Base-by-base conservation (phyloP, 1,140 invertebrate species). In the Drosophila tsacasi region DNA sequence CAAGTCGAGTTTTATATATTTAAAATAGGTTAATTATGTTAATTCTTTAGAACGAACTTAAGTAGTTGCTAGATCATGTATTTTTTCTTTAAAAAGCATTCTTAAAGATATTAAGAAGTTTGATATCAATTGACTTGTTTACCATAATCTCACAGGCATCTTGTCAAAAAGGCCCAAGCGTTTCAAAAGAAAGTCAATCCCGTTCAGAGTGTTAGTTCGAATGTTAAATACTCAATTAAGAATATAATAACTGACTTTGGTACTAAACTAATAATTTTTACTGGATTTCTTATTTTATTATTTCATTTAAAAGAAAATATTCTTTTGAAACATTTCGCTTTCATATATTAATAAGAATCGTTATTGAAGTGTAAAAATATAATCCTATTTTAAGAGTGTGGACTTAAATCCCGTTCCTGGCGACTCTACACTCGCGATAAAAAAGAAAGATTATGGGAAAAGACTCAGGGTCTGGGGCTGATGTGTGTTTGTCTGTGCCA, bases 381-480 rank as follows among this genome's bases (percentile, higher is more conserved):
- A 39, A 12, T 57, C 15, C 0, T 8, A 40, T 23, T 44, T 50
- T 67, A 19, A 7, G 5, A 44, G 67, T 82, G 71, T 71, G 65
- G 62, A 27, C 73, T 47, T 35, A 71, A 72, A 79, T 68, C 64
- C 76, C 49, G 83, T 73, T 76, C 60, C 61, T 64, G 75, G 78
- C 59, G 64, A 66, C 67, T 79, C 47, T 35, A 73, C 71, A 66
- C 50, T 52, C 75, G 78, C 81, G 78, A 81, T 90, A 85, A 89
- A 82, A 78, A 79, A 58, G 42, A 37, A 47, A 73, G 69, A 72
- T 73, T 60, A 72, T 72, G 50, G 30, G 2, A 47, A 58, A 72
- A 13, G 21, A 23, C 67, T 47, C 42, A 5, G 35, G 35, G 67
- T 60, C 66, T 50, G 69, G 27, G 35, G 10, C 35, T 72, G 37